Base-by-base conservation (phyloP, 1,140 invertebrate genomes). In the Plodia interpunctella region DNA sequence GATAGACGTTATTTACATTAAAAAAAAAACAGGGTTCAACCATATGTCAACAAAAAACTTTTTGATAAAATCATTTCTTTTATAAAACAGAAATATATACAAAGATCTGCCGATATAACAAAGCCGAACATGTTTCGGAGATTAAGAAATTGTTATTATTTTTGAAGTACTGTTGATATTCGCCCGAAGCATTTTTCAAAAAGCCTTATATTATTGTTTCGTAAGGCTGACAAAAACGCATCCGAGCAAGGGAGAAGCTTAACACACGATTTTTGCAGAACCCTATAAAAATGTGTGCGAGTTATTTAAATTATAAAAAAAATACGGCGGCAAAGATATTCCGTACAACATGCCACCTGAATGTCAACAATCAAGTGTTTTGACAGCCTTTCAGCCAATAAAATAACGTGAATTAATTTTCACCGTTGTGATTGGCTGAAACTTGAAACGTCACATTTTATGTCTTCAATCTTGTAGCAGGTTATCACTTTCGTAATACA, bases 261-360 rank as follows among this genome's bases (percentile, higher is more conserved):
- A 60, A 87, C 86, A 88, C 86, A 88, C 82, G 72, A 74, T 88
- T 83, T 88, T 88, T 87, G 82, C 83, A 86, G 85, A 69, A 55
- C 55, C 74, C 83, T 84, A 84, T 87, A 87, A 87, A 87, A 88
- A 86, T 77, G 83, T 88, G 86, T 88, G 83, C 77, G 77, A 1
- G 5, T 53, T n/a, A 13, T 13, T 10, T 53, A 11, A 51, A 20
- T 20, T 25, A 5, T n/a, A 53, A 25, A 21, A 53, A 13, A n/a
- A 25, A 25, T 57, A 66, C 72, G 74, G 78, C 78, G 77, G 76
- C 75, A 81, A 75, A 54, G 63, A 18, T 25, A 44, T 15, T 15
- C n/a, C n/a, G n/a, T n/a, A 44, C 5, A 15, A 44, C 30, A 6
- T 11, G 30, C 30, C 4, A 32, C 30, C 9, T 32, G 30, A 10